Base-by-base conservation (phyloP, 2,888 invertebrate species). In the Metacarcinus magister region DNA sequence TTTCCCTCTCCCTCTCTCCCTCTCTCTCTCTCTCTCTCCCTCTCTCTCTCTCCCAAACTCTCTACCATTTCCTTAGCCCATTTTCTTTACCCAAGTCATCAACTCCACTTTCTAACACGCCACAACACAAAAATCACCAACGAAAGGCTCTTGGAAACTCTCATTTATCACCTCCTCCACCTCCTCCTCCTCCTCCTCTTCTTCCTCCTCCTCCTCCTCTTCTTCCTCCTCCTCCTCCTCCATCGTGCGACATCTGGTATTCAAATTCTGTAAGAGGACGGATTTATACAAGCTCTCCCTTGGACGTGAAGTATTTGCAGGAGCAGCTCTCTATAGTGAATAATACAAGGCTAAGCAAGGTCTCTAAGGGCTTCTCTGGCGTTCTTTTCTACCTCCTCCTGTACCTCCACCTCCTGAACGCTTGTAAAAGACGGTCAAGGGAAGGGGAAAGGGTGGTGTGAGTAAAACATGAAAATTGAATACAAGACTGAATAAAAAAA, bases 21-120 rank as follows among this genome's bases (percentile, higher is more conserved):
- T 93, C 93, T 48, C 60, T 39, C 28, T 93, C 60, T 13, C 67
- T 60, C 23, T 13, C 67, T 67, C 67, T 67, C 67, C n/a, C n/a
- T n/a, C n/a, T n/a, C n/a, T 67, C 67, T 67, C 67, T 67, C 67
- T 67, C 67, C 23, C 67, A 0, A 0, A 16, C 67, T 67, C 16
- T n/a, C n/a, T n/a, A 0, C 19, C n/a, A 5, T 1, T 3, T 23
- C 23, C 16, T 67, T 23, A 23, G 4, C 48, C 28, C 92, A 7
- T 32, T 32, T 19, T 75, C 75, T 75, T 10, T 28, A 5, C 75
- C 75, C 28, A 32, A 16, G 7, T 82, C 82, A 82, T 32, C 67
- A 67, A n/a, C 16, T 67, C 67, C 2, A n/a, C 23, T 67, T 67
- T 67, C n/a, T n/a, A 23, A 23, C 19, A 48, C 67, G 19, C 67